Evolutionary conservation across 2,797 vertebrate species (phyloP).

Genomic region (Phalloptychus januarius): DNA sequence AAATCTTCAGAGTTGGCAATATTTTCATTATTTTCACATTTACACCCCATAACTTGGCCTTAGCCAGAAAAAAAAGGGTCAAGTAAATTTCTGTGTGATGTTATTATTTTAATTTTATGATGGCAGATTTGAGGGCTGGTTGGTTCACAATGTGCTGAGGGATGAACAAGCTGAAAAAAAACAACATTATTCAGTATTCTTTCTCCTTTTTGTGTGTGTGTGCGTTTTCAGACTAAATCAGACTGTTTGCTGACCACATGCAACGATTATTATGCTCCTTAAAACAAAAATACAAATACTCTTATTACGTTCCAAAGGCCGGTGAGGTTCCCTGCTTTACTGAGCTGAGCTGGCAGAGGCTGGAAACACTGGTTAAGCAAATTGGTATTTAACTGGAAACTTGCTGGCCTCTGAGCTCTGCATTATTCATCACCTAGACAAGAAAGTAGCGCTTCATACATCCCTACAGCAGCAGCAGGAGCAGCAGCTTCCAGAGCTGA

Average conservation of each 20-base stretch:
- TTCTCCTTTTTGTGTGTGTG: too few species aligned
- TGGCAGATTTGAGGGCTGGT: neutral
- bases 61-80: neutral
- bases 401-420: constrained; percentile 75
- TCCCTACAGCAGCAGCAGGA: constrained; percentile 68
- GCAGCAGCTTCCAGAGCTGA: constrained; percentile 59
- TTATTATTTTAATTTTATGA: neutral
- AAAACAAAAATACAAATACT: neutral
- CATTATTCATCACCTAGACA: constrained; percentile 84
- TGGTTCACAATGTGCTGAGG: neutral
- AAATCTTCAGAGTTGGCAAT: neutral
- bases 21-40: neutral
- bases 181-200: neutral
- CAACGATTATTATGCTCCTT: neutral
- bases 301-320: constrained; percentile 64
- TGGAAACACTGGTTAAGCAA: constrained; percentile 87
- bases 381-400: constrained; percentile 87
- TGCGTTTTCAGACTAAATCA: neutral
- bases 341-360: constrained; percentile 76
- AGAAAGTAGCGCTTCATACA: constrained; percentile 76
- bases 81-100: neutral
- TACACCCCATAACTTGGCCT: neutral
- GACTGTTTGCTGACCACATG: neutral
- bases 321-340: constrained; percentile 47
- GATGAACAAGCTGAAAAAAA: neutral